Percentiles rank a stretch among this genome's conserved stretches.
Evolutionary conservation across 2,113 vertebrate species (phyloP).

Genomic region (Gopherus evgoodei): DNA sequence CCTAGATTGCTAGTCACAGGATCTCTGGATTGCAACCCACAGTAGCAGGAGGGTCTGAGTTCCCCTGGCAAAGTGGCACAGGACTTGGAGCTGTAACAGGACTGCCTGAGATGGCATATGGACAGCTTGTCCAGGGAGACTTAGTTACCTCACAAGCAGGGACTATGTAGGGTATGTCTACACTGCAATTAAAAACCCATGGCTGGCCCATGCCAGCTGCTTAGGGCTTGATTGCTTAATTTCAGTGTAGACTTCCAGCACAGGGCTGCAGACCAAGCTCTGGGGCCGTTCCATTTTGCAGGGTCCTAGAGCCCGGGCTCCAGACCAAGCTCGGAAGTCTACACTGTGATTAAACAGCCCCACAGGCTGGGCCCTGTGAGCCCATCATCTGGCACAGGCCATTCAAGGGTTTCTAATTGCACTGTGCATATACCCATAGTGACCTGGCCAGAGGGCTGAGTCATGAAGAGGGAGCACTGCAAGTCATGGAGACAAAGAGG

Average conservation of each 20-base stretch:
- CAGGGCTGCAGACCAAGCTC: not conserved
- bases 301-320: not conserved
- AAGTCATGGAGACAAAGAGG: not conserved
- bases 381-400: not conserved
- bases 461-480: not conserved
- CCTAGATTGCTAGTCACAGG: not conserved
- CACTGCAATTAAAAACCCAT: not conserved
- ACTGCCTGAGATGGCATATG: too few species aligned
- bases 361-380: not conserved
- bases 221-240: not conserved
- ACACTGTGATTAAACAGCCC: not conserved
- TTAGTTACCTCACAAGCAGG: not conserved
- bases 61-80: not conserved
- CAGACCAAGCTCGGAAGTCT: not conserved
- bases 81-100: not conserved
- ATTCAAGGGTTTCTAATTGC: not conserved
- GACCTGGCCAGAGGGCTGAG: not conserved
- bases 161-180: not conserved
- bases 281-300: not conserved
- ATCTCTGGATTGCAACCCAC: not conserved
- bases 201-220: not conserved
- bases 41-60: not conserved
- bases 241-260: not conserved
- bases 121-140: not conserved
- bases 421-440: not conserved